These are phyloP conservation scores for Galagoides demidoff DNA, from an alignment of 2,797 vertebrate genomes.

Conservation along the genomic window DNA sequence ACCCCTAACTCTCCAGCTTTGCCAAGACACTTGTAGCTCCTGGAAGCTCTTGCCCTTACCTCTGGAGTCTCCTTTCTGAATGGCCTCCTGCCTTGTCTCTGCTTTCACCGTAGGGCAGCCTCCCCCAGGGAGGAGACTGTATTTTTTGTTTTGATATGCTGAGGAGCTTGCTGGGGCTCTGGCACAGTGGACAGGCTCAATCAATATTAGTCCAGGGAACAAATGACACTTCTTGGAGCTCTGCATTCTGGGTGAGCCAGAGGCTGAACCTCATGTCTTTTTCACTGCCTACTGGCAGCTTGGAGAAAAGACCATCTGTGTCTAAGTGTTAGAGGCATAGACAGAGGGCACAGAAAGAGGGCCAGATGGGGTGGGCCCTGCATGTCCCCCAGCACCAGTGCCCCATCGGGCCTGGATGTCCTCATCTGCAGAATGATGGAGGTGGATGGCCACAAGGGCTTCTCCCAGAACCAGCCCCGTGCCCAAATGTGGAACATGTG, in stretches of 20 bases:
- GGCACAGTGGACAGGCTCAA: neutral
- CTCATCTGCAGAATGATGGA: fast-evolving
- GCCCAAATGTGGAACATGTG: fast-evolving
- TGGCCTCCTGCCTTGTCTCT: neutral
- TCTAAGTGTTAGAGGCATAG: neutral
- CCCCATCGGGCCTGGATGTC: fast-evolving
- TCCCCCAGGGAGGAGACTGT: fast-evolving
- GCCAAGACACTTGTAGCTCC: neutral
- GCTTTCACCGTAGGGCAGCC: neutral
- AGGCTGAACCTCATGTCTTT: neutral
- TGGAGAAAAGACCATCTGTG: neutral
- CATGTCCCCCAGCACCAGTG: neutral
- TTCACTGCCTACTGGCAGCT: neutral
- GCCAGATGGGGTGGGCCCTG: neutral
- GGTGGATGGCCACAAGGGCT: fast-evolving
- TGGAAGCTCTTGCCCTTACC: neutral
- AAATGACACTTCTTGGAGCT: neutral
- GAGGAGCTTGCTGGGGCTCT: neutral
- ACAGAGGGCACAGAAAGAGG: neutral
- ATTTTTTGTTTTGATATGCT: fast-evolving
- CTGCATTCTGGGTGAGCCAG: fast-evolving
- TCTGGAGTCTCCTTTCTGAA: fast-evolving
- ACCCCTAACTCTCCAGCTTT: fast-evolving
- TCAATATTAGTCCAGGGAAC: fast-evolving
- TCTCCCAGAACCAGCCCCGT: fast-evolving